These are phyloP conservation scores for Synanthedon vespiformis DNA, from an alignment of 2,888 invertebrate genomes.

Conservation along the genomic window DNA sequence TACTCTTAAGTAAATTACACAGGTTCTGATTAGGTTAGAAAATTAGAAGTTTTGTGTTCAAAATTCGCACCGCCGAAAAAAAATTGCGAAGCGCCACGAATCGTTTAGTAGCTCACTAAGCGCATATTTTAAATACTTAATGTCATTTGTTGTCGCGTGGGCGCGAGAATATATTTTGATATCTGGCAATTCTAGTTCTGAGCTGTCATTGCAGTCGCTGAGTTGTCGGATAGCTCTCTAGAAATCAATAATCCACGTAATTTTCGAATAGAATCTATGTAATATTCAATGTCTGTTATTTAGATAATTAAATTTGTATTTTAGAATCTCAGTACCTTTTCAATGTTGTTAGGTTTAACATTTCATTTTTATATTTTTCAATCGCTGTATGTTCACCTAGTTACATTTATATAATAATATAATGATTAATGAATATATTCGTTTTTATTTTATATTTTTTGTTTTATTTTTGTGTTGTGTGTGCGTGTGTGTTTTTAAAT, in stretches of 20 bases:
- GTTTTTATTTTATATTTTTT: slow-evolving; percentile 66
- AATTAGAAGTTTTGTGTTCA: slow-evolving; percentile 31
- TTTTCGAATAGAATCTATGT: slow-evolving; percentile 2
- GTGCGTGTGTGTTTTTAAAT: slow-evolving; percentile 3
- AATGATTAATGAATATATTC: slow-evolving; percentile 66
- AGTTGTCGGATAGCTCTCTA: slow-evolving; percentile 30
- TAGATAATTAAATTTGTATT: slow-evolving; percentile 23
- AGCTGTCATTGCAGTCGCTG: neutral
- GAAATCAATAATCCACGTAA: slow-evolving; percentile 15
- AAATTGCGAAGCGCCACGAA: slow-evolving; percentile 44
- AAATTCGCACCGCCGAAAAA: slow-evolving; percentile 46
- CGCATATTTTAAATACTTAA: slow-evolving; percentile 3
- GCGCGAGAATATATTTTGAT: neutral
- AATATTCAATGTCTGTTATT: slow-evolving; percentile 32
- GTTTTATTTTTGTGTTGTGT: slow-evolving; percentile 61
- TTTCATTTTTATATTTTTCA: slow-evolving; percentile 23
- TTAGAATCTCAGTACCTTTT: slow-evolving; percentile 62
- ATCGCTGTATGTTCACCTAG: slow-evolving; percentile 53
- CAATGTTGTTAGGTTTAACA: slow-evolving; percentile 15
- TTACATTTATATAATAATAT: slow-evolving; percentile 45
- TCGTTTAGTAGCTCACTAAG: slow-evolving; percentile 27
- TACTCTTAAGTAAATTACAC: slow-evolving; percentile 63
- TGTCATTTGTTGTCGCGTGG: slow-evolving; percentile 6
- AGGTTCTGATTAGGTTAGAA: slow-evolving; percentile 72
- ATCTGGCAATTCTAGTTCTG: neutral